Evolutionary conservation across 1,140 invertebrate species (phyloP), one percentile per base, ranked within the genome.

Genomic region (Eueides isabella): DNA sequence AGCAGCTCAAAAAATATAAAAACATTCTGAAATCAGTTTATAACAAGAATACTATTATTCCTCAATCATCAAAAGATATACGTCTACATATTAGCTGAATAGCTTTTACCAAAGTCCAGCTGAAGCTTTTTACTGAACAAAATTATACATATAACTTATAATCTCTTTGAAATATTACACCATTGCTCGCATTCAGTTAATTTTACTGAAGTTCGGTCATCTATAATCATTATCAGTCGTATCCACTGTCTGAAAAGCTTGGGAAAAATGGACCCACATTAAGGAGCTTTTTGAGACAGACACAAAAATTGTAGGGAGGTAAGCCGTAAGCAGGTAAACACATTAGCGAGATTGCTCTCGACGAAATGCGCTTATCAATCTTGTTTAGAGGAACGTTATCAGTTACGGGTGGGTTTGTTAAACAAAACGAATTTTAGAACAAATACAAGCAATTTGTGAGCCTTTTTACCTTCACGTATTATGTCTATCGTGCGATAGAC

Each of bases 321-420:
- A 23, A 9, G 2, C 2, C 16, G 23, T 55, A 79, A 86, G 82
- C 82, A 84, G 83, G 88, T 87, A 90, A 90, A 90, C 86, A 88
- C 88, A 90, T 90, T 88, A 90, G 83, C 63, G 74, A 79, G 81
- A 88, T 88, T 88, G 78, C 80, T 66, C 62, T 41, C 63, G 5
- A 23, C 29, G 68, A 67, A 72, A 71, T 44, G 62, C 71, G 70
- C 31, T 79, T 79, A 85, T 86, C 83, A 73, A 84, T 84, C 82
- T 85, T 81, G 80, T 83, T 84, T 82, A 81, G 29, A 61, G 35
- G 14, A 48, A 55, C 48, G 11, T 55, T 55, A 55, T 55, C 48
- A 26, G 48, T 55, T 55, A 23, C 38, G 62, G 64, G 64, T 73
- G 73, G 71, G 66, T 71, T 75, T 75, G 61, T 35, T 72, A 72